Base-by-base conservation (phyloP, 2,797 vertebrate species). In the Adrianichthys oophorus region DNA sequence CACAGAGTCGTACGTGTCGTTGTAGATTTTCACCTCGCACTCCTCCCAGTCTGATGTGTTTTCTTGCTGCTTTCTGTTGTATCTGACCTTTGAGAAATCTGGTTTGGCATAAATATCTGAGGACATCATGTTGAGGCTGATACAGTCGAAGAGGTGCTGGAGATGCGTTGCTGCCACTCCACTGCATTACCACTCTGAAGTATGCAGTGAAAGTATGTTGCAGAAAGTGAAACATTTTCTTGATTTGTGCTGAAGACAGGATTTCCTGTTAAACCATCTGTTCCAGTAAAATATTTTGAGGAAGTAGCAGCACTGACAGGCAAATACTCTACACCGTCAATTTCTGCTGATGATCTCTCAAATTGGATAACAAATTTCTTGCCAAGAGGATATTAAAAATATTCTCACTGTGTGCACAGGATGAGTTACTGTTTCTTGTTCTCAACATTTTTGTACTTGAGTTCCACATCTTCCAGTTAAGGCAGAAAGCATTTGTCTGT, bases 61-160 rank as follows among this genome's bases (percentile, higher is more conserved):
- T n/a, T 43, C 41, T 12, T 49, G 16, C 24, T 49, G 4, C 21
- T 53, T 54, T 8, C 5, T 17, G 52, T 6, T 14, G 41, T 17
- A 3, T 43, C 19, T 43, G 19, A 54, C 52, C 41, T 42, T 43
- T 24, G 16, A 53, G 23, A 23, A 16, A 53, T 53, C 52, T 53
- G 52, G 40, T 24, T 43, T 0, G 0, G 21, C 52, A 53, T 26
- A 26, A 54, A 43, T 54, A 43, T 54, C 12, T 54, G 52, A 43
- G 15, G 23, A 0, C 41, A 54, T 49, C 48, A 17, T 29, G 26
- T 7, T 17, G 16, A 49, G 48, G 29, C 24, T 49, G 24, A 49
- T 7, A 17, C 24, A 49, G 24, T 41, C 23, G 1, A 29, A 29
- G 19, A 14, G 52, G 52, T 23, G 40, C 16, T 17, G 16, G 19